These are phyloP conservation scores for Sminthurinus aureus DNA, from an alignment of 2,888 invertebrate genomes.

Conservation along the genomic window DNA sequence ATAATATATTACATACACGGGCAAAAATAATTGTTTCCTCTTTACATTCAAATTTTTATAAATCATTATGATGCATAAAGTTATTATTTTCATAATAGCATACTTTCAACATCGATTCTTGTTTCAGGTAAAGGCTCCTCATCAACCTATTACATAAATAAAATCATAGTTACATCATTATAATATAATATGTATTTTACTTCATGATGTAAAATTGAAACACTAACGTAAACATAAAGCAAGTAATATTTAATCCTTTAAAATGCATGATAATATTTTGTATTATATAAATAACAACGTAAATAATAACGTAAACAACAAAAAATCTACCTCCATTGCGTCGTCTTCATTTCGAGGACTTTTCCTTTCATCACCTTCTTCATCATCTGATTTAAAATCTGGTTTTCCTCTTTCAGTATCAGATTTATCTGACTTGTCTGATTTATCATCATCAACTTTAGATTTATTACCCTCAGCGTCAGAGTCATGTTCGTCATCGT, in stretches of 20 bases:
- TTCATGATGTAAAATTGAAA: no score
- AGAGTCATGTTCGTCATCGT: constrained; percentile 82
- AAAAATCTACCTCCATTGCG: constrained; percentile 53
- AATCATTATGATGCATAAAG: no score
- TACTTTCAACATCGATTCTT: constrained; percentile 89
- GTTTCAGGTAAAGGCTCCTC: constrained; percentile 88
- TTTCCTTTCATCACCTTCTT: constrained; percentile 61
- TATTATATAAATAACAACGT: constrained; percentile 18
- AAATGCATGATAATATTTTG: background rate
- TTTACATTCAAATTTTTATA: no score
- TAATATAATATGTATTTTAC: no score
- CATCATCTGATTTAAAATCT: constrained; percentile 10
- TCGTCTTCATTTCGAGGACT: constrained; percentile 62
- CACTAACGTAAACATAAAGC: no score
- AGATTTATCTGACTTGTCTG: constrained; percentile 47
- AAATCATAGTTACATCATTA: background rate
- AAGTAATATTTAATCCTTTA: no score
- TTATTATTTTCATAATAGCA: no score
- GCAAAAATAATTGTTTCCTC: no score
- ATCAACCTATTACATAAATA: constrained; percentile 62
- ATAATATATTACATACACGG: no score
- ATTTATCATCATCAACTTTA: constrained; percentile 62
- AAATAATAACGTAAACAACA: no score
- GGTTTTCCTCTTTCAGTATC: constrained; percentile 53
- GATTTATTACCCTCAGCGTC: constrained; percentile 61